phyloP scores from a whole-genome alignment of 2,888 invertebrate species.

The Keiferia lycopersicella region DNA sequence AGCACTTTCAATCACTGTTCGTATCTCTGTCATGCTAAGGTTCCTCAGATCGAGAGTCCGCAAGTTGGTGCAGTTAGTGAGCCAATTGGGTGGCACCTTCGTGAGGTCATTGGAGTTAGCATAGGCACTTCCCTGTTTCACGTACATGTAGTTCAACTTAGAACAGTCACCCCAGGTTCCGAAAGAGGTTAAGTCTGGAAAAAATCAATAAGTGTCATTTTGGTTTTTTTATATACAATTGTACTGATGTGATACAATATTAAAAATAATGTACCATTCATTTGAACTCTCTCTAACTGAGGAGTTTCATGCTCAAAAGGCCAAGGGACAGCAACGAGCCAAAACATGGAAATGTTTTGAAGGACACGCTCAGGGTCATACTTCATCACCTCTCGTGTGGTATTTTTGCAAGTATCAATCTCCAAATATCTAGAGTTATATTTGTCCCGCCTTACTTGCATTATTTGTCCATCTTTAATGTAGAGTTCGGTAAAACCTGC shows the following conservation, averaged over 20 bases:
- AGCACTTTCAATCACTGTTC: not conserved
- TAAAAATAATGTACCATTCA: not conserved
- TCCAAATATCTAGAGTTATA: not conserved
- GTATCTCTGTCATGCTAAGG: constrained; percentile 1
- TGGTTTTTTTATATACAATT: not conserved
- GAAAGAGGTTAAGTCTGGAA: constrained; percentile 2
- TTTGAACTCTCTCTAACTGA: not conserved
- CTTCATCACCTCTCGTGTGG: not conserved
- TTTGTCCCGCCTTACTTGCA: not conserved
- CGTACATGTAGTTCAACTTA: constrained; percentile 14
- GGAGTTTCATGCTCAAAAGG: not conserved
- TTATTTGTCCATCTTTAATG: not conserved
- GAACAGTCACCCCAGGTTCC: constrained; percentile 12
- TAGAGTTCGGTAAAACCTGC: not conserved
- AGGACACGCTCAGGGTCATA: not conserved
- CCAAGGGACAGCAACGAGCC: constrained; percentile 1
- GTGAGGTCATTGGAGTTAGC: not conserved
- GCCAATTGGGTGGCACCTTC: not conserved
- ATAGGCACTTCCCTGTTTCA: not conserved
- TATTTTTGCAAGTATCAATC: not conserved
- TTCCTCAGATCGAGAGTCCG: not conserved
- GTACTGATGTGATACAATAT: not conserved
- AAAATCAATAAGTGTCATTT: not conserved
- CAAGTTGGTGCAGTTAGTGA: constrained; percentile 11
- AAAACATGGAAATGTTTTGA: not conserved